phyloP scores from a whole-genome alignment of 2,888 invertebrate genomes.

The Dryobotodes eremita region DNA sequence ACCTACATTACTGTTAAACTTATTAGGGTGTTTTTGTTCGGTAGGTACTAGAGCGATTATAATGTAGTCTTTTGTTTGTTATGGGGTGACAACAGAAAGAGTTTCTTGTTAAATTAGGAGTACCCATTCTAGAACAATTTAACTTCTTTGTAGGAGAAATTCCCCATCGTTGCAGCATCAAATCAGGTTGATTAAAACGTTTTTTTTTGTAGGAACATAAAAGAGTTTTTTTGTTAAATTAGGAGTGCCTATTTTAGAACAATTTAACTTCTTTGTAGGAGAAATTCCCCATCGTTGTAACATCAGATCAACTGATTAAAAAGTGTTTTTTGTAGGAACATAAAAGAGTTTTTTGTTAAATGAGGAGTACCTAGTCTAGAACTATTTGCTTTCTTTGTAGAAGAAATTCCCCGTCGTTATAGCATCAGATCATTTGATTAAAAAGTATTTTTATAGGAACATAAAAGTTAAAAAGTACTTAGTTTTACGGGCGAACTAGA shows the following conservation, averaged over 20 bases:
- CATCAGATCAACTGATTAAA: slow-evolving; percentile 12
- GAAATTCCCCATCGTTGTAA: neutral
- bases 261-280: neutral
- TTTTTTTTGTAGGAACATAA: slow-evolving; percentile 27
- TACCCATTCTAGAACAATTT: neutral
- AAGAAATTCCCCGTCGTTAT: neutral
- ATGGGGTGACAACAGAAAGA: slow-evolving; percentile 1
- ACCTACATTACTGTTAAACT: slow-evolving; percentile 21
- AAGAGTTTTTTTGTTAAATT: neutral
- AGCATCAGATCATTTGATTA: slow-evolving; percentile 1
- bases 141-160: neutral
- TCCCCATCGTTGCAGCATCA: neutral
- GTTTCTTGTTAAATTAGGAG: neutral
- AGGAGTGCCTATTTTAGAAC: neutral
- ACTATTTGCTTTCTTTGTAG: neutral
- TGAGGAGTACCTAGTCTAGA: neutral
- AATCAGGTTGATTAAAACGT: slow-evolving; percentile 14
- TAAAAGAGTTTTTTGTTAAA: neutral
- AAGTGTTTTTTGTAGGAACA: slow-evolving; percentile 20
- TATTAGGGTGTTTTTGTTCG: slow-evolving; percentile 25
- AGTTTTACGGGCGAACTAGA: slow-evolving; percentile 11
- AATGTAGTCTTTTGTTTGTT: neutral
- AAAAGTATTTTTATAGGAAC: slow-evolving; percentile 24
- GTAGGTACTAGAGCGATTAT: neutral
- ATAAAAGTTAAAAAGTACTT: slow-evolving; percentile 29